Evolutionary conservation across 2,888 invertebrate genomes (phyloP).

Genomic region (Steinernema hermaphroditum): DNA sequence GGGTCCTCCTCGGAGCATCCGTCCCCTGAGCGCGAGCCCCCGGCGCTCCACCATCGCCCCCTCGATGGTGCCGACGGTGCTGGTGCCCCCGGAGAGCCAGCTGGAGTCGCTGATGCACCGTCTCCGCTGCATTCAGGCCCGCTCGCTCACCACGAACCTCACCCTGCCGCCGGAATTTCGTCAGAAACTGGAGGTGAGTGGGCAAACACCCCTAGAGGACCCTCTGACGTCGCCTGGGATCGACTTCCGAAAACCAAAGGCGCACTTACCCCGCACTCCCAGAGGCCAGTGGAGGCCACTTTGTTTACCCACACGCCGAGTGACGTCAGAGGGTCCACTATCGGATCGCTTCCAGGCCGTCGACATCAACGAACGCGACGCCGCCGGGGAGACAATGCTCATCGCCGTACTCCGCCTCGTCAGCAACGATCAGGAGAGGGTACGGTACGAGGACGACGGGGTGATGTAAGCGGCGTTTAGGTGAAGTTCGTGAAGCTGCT

Average conservation of each 20-base stretch:
- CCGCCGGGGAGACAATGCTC: constrained; percentile 20
- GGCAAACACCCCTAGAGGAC: too few relatives aligned
- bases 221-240: too few relatives aligned
- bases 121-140: constrained; percentile 4
- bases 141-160: constrained; percentile 7
- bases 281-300: neutral
- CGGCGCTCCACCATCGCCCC: neutral
- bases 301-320: neutral
- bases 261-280: constrained; percentile 3
- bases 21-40: neutral
- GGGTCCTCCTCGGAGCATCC: neutral
- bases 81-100: neutral
- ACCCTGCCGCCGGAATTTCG: constrained; percentile 17
- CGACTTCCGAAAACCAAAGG: too few relatives aligned
- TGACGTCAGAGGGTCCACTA: neutral
- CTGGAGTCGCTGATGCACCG: constrained; percentile 7
- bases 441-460: neutral
- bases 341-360: constrained; percentile 4
- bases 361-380: constrained; percentile 10
- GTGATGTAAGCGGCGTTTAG: neutral
- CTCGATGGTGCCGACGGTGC: neutral
- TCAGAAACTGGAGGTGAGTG: constrained; percentile 6
- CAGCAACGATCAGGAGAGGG: constrained; percentile 17
- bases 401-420: constrained; percentile 18
- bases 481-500: constrained; percentile 26